Percentiles rank a stretch among this genome's conserved stretches.
Evolutionary conservation across 2,888 invertebrate genomes (phyloP).

Genomic region (Ophonus ardosiacus): DNA sequence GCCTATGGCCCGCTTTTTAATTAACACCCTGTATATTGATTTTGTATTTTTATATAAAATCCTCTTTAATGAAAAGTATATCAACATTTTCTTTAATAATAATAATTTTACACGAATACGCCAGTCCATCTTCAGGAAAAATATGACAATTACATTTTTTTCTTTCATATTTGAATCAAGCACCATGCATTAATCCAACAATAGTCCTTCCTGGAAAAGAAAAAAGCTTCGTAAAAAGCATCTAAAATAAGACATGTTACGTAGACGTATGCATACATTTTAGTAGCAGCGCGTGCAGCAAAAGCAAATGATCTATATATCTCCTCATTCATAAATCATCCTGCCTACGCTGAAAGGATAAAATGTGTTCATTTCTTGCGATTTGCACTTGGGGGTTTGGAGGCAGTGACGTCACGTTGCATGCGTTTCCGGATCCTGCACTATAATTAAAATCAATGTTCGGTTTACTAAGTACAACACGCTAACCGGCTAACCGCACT

Average conservation of each 20-base stretch:
- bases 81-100: no score
- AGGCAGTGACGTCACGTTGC: slow-evolving; percentile 15
- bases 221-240: neutral
- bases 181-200: neutral
- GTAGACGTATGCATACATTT: slow-evolving; percentile 1
- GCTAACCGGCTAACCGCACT: slow-evolving; percentile 21
- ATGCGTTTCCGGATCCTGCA: slow-evolving; percentile 5
- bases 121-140: no score
- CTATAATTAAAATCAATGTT: slow-evolving; percentile 43
- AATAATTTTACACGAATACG: no score
- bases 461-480: slow-evolving; percentile 32
- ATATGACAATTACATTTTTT: no score
- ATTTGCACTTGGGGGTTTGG: neutral
- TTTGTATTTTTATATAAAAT: no score
- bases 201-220: neutral
- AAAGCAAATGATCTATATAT: slow-evolving; percentile 23
- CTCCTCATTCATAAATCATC: slow-evolving; percentile 26
- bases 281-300: slow-evolving; percentile 1
- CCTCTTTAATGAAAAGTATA: no score
- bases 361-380: slow-evolving; percentile 38
- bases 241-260: neutral
- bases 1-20: no score
- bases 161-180: neutral
- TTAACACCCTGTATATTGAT: no score
- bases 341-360: slow-evolving; percentile 9